Percentiles rank a stretch among this genome's conserved stretches.
These are phyloP conservation scores for Limnephilus rhombicus DNA, from an alignment of 2,888 invertebrate genomes.

Conservation along the genomic window DNA sequence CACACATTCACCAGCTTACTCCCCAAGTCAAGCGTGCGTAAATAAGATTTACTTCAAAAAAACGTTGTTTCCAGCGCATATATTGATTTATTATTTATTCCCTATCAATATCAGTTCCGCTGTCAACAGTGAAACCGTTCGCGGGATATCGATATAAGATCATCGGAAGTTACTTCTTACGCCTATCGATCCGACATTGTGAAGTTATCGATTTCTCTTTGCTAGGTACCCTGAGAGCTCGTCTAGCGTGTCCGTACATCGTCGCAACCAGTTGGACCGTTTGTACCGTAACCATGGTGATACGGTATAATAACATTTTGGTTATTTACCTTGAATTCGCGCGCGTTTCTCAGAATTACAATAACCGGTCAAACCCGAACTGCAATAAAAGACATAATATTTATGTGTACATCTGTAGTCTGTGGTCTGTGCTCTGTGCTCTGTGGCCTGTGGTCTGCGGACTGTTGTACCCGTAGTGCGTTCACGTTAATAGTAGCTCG, in stretches of 20 bases:
- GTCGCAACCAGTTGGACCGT: neutral
- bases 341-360: neutral
- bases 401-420: neutral
- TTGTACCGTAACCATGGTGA: neutral
- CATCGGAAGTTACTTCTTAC: no score
- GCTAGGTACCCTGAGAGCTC: neutral
- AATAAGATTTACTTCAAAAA: no score
- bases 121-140: no score
- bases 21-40: no score
- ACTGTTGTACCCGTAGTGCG: neutral
- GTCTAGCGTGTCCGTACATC: neutral
- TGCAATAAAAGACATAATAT: neutral
- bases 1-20: no score
- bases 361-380: slow-evolving; percentile 7
- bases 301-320: neutral
- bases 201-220: no score
- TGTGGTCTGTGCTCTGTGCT: neutral
- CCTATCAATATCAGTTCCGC: no score
- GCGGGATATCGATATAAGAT: no score
- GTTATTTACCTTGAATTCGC: slow-evolving; percentile 24
- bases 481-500: neutral
- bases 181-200: no score
- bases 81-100: no score
- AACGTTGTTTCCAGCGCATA: no score
- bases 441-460: neutral